Base-by-base conservation (phyloP, 1,140 invertebrate species). In the Brevipalpus yothersi region DNA sequence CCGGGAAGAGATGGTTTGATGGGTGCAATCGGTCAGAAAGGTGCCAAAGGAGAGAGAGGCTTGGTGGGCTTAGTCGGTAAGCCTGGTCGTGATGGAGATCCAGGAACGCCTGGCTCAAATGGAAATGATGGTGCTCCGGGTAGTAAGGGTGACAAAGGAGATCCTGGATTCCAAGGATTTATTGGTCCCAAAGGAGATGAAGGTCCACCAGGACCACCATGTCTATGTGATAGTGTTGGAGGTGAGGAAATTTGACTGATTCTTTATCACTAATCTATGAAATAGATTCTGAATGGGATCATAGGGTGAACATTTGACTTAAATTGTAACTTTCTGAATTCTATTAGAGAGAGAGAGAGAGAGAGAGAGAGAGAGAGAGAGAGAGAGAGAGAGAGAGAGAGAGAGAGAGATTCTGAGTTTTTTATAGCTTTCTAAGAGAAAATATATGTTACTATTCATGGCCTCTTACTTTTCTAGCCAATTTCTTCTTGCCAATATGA, bases 141-240 rank as follows among this genome's bases (percentile, higher is more conserved):
- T 42, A 13, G 40, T 31, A 31, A 31, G 31, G 31, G 31, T 2
- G 31, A 31, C 31, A 31, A 31, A 5, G 84, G 84, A 54, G 71
- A 72, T 19, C 49, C 65, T 8, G 64, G 66, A 1, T 56, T 58
- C 13, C 43, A 23, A 43, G 67, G 67, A 39, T 13, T 40, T 2
- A 13, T 21, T 1, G 23, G 23, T 11, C 21, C 39, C 40, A 21
- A n/a, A 17, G 81, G 81, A 4, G 78, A 82, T 19, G 72, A 75
- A 55, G 81, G 81, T 53, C 41, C 55, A 39, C 53, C 63, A 1
- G 67, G 67, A 12, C 61, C 45, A 49, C 56, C 47, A 56, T 53
- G 59, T 41, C 31, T 17, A 42, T 11, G 13, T 17, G 57, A 42
- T 58, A 13, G 17, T 17, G 41, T 19, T 45, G 57, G 57, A 31